A percentile compares a stretch with the other conserved stretches of the same genome.
phyloP scores from a whole-genome alignment of 2,113 vertebrate genomes.

The Gallinago media region DNA sequence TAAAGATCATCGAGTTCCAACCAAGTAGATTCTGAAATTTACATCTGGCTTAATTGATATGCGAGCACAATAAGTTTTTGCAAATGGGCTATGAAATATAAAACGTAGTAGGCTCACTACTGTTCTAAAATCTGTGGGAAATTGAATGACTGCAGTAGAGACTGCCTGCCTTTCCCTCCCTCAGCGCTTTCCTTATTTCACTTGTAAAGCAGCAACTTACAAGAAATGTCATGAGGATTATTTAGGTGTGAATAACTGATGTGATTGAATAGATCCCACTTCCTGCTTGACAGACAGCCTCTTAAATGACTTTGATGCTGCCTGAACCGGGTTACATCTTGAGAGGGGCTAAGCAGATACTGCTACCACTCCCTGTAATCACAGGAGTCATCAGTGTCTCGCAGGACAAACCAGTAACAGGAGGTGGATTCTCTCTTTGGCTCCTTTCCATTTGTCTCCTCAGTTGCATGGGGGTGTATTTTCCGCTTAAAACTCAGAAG shows the following conservation, averaged over 20 bases:
- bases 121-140: neutral
- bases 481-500: neutral
- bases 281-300: conserved; percentile 3
- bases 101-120: neutral
- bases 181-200: neutral
- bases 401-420: neutral
- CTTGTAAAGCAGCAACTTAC: neutral
- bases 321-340: neutral
- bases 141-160: neutral
- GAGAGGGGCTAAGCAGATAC: neutral
- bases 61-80: neutral
- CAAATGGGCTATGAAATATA: neutral
- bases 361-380: neutral
- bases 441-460: neutral
- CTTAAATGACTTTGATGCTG: neutral
- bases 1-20: too few species aligned
- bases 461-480: neutral
- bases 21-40: neutral
- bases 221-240: neutral
- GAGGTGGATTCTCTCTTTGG: neutral
- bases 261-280: neutral
- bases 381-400: neutral
- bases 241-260: conserved; percentile 8
- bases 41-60: neutral
- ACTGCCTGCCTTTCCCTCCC: neutral